Conservation (phyloP, 2,888 invertebrate genomes). For the Trichogramma evanescens region DNA sequence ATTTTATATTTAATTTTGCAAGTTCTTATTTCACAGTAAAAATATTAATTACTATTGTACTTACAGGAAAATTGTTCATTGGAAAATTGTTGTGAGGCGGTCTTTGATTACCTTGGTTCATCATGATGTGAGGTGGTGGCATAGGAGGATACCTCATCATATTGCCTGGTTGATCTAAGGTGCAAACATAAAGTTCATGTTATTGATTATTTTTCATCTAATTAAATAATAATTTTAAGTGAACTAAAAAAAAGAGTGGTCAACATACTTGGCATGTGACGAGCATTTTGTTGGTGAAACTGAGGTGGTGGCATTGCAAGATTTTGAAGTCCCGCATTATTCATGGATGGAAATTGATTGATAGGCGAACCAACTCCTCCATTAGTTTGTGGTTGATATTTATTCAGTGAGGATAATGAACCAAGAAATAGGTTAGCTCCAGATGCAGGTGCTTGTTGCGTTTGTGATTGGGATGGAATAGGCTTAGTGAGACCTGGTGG, state of each 20-base stretch:
- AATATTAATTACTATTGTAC: constrained; percentile 16
- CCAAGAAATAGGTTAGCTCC: constrained; percentile 19
- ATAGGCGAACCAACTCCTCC: constrained; percentile 32
- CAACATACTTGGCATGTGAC: constrained; percentile 35
- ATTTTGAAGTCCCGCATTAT: constrained; percentile 45
- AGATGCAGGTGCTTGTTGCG: not conserved
- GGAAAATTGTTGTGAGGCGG: constrained; percentile 37
- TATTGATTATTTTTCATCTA: not conserved
- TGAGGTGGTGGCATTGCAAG: constrained; percentile 45
- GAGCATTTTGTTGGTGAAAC: constrained; percentile 35
- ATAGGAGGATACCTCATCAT: constrained; percentile 40
- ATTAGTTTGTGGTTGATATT: constrained; percentile 16
- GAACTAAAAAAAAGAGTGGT: not conserved
- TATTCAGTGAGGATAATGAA: constrained; percentile 17
- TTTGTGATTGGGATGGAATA: constrained; percentile 2
- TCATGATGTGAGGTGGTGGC: constrained; percentile 38
- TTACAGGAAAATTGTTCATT: constrained; percentile 37
- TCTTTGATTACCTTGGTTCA: constrained; percentile 37
- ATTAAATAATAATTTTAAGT: constrained; percentile 1
- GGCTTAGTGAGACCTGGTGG: constrained; percentile 21
- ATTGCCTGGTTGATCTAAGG: constrained; percentile 32
- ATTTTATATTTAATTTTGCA: not conserved
- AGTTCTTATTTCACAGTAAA: not conserved
- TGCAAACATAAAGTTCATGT: not conserved
- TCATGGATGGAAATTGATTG: constrained; percentile 38